Conservation (phyloP, 2,113 vertebrate genomes). For the Seriola rivoliana region DNA sequence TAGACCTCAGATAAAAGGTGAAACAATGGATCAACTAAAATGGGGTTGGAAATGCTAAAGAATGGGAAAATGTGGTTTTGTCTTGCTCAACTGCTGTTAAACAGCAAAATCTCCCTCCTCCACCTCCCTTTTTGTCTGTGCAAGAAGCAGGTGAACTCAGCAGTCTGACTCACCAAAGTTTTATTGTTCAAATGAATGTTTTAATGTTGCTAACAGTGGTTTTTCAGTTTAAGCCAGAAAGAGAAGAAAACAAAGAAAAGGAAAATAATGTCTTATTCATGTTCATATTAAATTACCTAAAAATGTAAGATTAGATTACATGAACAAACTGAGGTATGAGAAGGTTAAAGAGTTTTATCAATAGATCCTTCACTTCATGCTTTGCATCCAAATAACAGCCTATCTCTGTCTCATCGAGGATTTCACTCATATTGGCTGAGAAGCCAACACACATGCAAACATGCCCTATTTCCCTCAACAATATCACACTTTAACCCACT, state of each 20-base stretch:
- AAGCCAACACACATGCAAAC: background rate
- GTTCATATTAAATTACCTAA: background rate
- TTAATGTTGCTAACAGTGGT: background rate
- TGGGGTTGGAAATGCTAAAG: slow-evolving; percentile 1
- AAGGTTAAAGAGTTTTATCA: background rate
- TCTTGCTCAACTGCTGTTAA: slow-evolving; percentile 4
- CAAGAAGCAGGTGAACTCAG: background rate
- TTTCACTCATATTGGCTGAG: background rate
- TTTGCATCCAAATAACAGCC: background rate
- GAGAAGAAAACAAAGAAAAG: background rate
- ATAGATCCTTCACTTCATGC: slow-evolving; percentile 1
- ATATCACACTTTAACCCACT: slow-evolving; percentile 40
- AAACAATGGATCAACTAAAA: slow-evolving; percentile 26
- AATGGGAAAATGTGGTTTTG: slow-evolving; percentile 20
- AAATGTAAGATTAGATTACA: background rate
- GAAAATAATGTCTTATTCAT: too few species aligned
- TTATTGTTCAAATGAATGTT: slow-evolving; percentile 6
- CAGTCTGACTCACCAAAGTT: background rate
- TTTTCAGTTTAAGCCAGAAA: background rate
- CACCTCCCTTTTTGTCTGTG: background rate
- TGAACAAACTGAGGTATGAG: background rate
- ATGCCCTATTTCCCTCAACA: slow-evolving; percentile 20
- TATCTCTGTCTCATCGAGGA: background rate
- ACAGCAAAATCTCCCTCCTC: background rate
- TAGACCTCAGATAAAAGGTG: slow-evolving; percentile 22